Base-by-base conservation (phyloP, 2,888 invertebrate genomes). In the Cryptocephalus primarius region DNA sequence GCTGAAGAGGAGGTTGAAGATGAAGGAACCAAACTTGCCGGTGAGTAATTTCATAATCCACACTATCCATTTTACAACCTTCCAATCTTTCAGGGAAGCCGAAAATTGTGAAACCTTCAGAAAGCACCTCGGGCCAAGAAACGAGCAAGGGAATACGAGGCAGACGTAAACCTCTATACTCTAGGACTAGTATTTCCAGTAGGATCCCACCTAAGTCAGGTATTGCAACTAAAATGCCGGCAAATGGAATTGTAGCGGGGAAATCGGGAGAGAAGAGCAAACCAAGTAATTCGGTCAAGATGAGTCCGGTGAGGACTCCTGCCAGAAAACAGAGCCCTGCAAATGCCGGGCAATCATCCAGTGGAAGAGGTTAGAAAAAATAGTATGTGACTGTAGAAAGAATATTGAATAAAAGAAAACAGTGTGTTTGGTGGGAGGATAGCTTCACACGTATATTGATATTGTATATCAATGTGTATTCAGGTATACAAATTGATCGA, bases 141-240 rank as follows among this genome's bases (percentile, higher is more conserved):
- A 48, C 55, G 45, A 51, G 53, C 1, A 71, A 70, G 60, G 62
- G 58, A 4, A 62, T 51, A n/a, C 42, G 53, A 38, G 51, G 50
- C 34, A 70, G 82, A 42, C 75, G 83, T 59, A 85, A 83, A 66
- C 79, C 83, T 0, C 70, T 82, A 38, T 88, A 87, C 64, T 59
- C 66, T 1, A 68, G 62, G 54, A 55, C 57, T 13, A 62, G 55
- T 45, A 40, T 59, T 34, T 50, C 41, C 32, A 58, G 51, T 39
- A 61, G 59, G 51, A 48, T 56, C 8, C 42, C 58, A 4, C 57
- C 60, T 32, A 64, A 60, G 6, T 22, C 22, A 52, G 60, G 50
- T 32, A 58, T 61, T 2, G 66, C 62, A 54, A 65, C 67, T 1
- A 53, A 47, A 36, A 45, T 52, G 8, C 50, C 51, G 8, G 45